These are phyloP conservation scores for Nomia melanderi DNA, from an alignment of 1,140 invertebrate genomes.

Conservation along the genomic window DNA sequence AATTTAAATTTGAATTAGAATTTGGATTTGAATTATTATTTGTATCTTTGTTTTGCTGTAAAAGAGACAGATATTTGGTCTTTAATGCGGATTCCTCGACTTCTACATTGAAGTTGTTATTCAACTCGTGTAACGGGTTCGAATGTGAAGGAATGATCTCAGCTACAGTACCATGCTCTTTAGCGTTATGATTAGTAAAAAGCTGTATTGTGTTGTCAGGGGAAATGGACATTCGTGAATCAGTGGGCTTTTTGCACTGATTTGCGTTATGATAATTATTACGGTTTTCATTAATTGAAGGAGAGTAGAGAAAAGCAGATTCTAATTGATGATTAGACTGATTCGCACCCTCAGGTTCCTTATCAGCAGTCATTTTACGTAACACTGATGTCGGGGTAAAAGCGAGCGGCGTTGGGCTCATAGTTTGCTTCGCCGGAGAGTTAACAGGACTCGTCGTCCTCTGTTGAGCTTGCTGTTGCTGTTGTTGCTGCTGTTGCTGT, in stretches of 20 bases:
- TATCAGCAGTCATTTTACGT: slow-evolving; percentile 96
- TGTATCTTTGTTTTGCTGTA: slow-evolving; percentile 25
- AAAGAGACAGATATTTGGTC: slow-evolving; percentile 55
- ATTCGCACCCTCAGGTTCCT: slow-evolving; percentile 84
- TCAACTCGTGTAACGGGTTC: neutral
- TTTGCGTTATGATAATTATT: slow-evolving; percentile 28
- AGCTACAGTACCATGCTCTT: slow-evolving; percentile 24
- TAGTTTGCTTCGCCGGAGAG: slow-evolving; percentile 75
- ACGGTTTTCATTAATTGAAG: slow-evolving; percentile 25
- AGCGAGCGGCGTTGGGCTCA: slow-evolving; percentile 85
- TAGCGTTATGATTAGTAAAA: slow-evolving; percentile 35
- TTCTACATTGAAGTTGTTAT: slow-evolving; percentile 31
- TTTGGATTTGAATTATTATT: slow-evolving; percentile 34
- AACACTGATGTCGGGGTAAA: slow-evolving; percentile 95
- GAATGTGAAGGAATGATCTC: neutral
- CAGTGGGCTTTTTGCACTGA: neutral
- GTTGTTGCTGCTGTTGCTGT: slow-evolving; percentile 83
- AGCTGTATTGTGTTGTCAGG: slow-evolving; percentile 14
- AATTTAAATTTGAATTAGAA: too few relatives aligned
- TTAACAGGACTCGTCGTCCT: slow-evolving; percentile 77
- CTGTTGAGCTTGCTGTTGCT: slow-evolving; percentile 74
- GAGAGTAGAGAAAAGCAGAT: slow-evolving; percentile 43
- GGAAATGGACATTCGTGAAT: slow-evolving; percentile 2
- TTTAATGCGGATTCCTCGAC: slow-evolving; percentile 63
- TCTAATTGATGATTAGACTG: slow-evolving; percentile 62